Evolutionary conservation across 2,113 vertebrate genomes (phyloP).

Genomic region (Hippolais icterina): DNA sequence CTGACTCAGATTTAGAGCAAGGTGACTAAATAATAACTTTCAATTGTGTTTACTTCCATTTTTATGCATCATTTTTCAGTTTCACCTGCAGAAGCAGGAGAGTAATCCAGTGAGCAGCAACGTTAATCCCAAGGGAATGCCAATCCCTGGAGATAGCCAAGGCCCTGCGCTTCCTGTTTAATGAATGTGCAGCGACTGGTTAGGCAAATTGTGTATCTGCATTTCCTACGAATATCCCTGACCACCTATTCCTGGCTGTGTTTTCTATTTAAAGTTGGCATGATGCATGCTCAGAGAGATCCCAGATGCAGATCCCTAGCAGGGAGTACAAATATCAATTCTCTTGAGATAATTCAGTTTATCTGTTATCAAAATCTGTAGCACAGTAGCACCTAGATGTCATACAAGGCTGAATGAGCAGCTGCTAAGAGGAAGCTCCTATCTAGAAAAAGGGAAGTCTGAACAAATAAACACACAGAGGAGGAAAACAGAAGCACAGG

Average conservation of each 20-base stretch:
- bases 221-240: constrained; percentile 14
- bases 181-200: constrained; percentile 1
- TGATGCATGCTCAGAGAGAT: constrained; percentile 5
- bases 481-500: neutral
- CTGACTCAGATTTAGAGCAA: neutral
- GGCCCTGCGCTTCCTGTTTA: constrained; percentile 23
- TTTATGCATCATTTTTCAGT: constrained; percentile 39
- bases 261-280: constrained; percentile 35
- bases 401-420: neutral
- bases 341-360: constrained; percentile 32
- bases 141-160: neutral
- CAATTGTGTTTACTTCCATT: neutral
- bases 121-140: neutral
- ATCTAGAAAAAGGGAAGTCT: neutral
- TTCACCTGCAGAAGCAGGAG: constrained; percentile 31
- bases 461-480: neutral
- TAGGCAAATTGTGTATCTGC: constrained; percentile 26
- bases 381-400: neutral
- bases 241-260: neutral
- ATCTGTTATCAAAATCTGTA: constrained; percentile 10
- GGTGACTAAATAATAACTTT: neutral
- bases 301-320: constrained; percentile 22
- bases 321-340: constrained; percentile 28
- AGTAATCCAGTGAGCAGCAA: neutral
- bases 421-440: neutral